These are phyloP conservation scores for Podarcis cretensis DNA, from an alignment of 2,113 vertebrate genomes.

Conservation along the genomic window DNA sequence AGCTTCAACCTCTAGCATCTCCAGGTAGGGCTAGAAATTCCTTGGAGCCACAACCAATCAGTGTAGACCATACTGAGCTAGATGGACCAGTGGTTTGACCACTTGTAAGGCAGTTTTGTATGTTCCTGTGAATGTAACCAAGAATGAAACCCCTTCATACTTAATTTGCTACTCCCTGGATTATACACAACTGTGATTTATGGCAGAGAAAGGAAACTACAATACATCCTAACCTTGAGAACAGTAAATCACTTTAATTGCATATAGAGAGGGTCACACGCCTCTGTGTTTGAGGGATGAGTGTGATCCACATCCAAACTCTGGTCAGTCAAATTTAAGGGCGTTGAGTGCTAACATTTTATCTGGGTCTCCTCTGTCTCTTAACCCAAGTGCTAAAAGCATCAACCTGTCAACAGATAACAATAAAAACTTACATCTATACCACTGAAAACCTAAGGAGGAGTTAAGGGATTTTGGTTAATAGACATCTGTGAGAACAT, in stretches of 20 bases:
- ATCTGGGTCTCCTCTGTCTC: neutral
- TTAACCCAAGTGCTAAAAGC: neutral
- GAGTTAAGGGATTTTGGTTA: neutral
- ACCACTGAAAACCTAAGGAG: neutral
- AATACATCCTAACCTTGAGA: neutral
- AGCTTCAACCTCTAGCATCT: no score
- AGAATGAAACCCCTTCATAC: neutral
- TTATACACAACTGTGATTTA: neutral
- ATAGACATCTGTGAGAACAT: constrained; percentile 50
- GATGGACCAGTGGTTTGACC: no score
- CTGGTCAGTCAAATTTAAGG: neutral
- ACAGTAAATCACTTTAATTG: neutral
- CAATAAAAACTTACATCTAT: constrained; percentile 20
- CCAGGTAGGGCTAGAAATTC: no score
- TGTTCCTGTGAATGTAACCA: neutral
- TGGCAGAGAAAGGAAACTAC: neutral
- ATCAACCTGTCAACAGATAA: neutral
- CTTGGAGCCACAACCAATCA: no score
- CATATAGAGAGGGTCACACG: neutral
- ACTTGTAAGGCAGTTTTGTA: no score
- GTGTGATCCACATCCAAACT: neutral
- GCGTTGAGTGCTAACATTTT: neutral
- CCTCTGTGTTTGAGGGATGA: neutral
- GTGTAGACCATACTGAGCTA: no score
- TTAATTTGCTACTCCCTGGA: neutral